phyloP scores from a whole-genome alignment of 2,113 vertebrate genomes.

The Stomatorhinus ivindoensis region DNA sequence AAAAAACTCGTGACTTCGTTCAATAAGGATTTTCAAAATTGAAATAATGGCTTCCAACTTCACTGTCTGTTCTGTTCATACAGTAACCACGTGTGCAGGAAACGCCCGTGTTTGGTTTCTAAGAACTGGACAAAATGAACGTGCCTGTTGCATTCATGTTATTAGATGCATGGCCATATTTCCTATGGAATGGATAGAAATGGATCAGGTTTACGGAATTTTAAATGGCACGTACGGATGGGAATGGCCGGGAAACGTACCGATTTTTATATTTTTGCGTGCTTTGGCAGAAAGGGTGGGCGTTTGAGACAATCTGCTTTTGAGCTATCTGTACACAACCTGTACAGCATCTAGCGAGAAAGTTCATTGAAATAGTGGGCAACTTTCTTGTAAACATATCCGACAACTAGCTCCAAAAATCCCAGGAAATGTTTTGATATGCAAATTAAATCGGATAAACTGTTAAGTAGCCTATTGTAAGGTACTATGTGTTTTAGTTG shows the following conservation, averaged over 20 bases:
- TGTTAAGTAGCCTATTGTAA: not conserved
- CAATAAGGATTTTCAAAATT: not conserved
- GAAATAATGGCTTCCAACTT: not conserved
- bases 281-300: not conserved
- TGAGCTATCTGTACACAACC: not conserved
- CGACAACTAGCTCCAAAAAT: not conserved
- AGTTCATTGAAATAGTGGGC: not conserved
- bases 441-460: not conserved
- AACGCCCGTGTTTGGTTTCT: not conserved
- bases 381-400: not conserved
- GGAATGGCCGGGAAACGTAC: too few relatives aligned
- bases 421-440: not conserved
- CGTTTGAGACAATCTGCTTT: not conserved
- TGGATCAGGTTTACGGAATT: not conserved
- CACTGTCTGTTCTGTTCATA: not conserved
- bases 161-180: not conserved
- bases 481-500: not conserved
- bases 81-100: not conserved
- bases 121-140: not conserved
- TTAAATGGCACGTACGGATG: not conserved
- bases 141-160: not conserved
- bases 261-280: not conserved
- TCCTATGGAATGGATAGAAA: not conserved
- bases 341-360: not conserved
- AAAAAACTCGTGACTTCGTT: not conserved